Percentiles rank a stretch among this genome's conserved stretches.
phyloP scores from a whole-genome alignment of 2,113 vertebrate genomes.

The Fregetta grallaria region DNA sequence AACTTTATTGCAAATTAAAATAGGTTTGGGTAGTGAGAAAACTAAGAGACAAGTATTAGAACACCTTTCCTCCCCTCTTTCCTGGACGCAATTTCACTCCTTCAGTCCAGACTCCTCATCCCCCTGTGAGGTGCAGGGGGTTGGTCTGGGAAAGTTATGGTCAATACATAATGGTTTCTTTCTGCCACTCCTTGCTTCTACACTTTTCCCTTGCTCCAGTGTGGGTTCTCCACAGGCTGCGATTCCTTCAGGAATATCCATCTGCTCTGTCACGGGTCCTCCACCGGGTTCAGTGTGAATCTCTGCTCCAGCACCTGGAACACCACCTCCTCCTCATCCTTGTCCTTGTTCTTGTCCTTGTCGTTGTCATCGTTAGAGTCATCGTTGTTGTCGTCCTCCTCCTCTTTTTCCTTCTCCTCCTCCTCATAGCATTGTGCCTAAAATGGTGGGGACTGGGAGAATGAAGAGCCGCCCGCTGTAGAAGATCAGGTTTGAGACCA shows the following conservation, averaged over 20 bases:
- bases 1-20: neutral
- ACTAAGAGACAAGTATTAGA: neutral
- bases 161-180: neutral
- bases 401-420: too few relatives aligned
- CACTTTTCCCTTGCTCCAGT: neutral
- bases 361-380: neutral
- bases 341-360: neutral
- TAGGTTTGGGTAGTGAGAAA: neutral
- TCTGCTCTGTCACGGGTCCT: neutral
- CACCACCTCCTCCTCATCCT: neutral
- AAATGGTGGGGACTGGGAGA: too few relatives aligned
- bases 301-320: neutral
- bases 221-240: accelerated
- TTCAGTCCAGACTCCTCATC: neutral
- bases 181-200: neutral
- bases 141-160: neutral
- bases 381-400: accelerated
- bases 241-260: neutral
- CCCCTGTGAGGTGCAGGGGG: neutral
- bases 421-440: too few relatives aligned
- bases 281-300: neutral
- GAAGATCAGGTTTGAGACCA: too few relatives aligned
- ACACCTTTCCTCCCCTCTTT: neutral
- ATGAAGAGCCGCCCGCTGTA: too few relatives aligned
- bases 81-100: neutral